Conservation (phyloP, 2,888 invertebrate genomes). For the Macroteleia sp. region DNA sequence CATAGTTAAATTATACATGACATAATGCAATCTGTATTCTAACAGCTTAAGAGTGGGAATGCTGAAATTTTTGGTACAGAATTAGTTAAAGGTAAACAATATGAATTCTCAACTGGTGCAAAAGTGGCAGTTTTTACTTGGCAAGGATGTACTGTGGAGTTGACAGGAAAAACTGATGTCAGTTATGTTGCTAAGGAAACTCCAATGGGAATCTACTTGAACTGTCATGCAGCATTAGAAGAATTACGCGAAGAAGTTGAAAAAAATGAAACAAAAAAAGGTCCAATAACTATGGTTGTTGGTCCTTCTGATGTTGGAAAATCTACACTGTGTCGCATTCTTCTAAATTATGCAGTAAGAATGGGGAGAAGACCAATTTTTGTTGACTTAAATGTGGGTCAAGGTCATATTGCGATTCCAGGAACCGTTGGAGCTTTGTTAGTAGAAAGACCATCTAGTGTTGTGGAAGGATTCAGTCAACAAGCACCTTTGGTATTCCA, state of each 20-base stretch:
- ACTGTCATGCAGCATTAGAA: constrained; percentile 97
- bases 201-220: constrained; percentile 97
- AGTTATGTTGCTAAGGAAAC: constrained; percentile 98
- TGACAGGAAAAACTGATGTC: constrained; percentile 95
- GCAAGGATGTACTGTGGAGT: constrained; percentile 95
- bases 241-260: constrained; percentile 93
- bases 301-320: constrained; percentile 99
- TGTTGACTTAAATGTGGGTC: constrained; percentile 98
- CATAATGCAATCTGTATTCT: no score
- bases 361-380: constrained; percentile 94
- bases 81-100: constrained; percentile 95
- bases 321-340: constrained; percentile 93
- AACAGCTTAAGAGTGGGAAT: constrained; percentile 93
- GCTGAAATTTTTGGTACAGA: constrained; percentile 99
- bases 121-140: constrained; percentile 98
- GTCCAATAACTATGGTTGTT: constrained; percentile 95
- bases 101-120: constrained; percentile 94
- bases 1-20: no score
- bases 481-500: constrained; percentile 97
- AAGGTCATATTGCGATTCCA: constrained; percentile 95
- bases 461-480: constrained; percentile 97
- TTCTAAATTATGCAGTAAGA: constrained; percentile 97
- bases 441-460: constrained; percentile 95
- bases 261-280: constrained; percentile 87
- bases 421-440: constrained; percentile 95